Evolutionary conservation across 1,140 invertebrate species (phyloP).

Genomic region (Drosophila sechellia): DNA sequence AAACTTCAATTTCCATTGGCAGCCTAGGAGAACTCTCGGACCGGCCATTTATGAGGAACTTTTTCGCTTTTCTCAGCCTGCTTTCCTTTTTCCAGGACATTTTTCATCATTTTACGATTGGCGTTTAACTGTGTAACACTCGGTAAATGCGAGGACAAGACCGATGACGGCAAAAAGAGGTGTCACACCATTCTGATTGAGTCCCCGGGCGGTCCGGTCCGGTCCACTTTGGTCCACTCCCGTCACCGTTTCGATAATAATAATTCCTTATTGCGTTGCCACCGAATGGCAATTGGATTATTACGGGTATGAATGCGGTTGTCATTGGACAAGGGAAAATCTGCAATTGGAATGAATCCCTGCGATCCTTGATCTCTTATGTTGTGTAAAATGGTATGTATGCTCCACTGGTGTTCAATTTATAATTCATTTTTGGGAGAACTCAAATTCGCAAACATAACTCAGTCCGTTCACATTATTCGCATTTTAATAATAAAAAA

Average conservation of each 20-base stretch:
- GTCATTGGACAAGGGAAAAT: conserved; percentile 5
- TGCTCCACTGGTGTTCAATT: background rate
- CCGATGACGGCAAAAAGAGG: conserved; percentile 17
- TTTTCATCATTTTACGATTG: conserved; percentile 43
- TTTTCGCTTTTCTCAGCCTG: conserved; percentile 11
- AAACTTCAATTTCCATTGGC: conserved; percentile 80
- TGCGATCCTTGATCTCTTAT: conserved; percentile 10
- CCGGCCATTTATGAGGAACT: conserved; percentile 62
- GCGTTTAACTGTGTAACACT: conserved; percentile 58
- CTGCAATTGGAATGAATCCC: conserved; percentile 10
- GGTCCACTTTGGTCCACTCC: too few species aligned
- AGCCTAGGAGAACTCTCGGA: conserved; percentile 19
- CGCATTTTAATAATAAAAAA: background rate
- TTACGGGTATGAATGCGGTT: conserved; percentile 23
- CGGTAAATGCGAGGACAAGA: conserved; percentile 48
- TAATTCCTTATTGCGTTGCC: conserved; percentile 69
- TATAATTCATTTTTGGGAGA: background rate
- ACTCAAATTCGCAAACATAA: background rate
- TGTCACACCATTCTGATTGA: conserved; percentile 46
- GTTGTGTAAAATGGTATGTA: background rate
- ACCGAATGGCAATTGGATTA: conserved; percentile 34
- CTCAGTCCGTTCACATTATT: background rate
- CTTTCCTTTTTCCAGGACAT: conserved; percentile 27
- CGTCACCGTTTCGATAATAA: conserved; percentile 55
- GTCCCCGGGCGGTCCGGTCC: conserved; percentile 16